Evolutionary conservation across 2,797 vertebrate genomes (phyloP), one percentile per base, ranked within the genome.

Genomic region (Passerculus sandwichensis): DNA sequence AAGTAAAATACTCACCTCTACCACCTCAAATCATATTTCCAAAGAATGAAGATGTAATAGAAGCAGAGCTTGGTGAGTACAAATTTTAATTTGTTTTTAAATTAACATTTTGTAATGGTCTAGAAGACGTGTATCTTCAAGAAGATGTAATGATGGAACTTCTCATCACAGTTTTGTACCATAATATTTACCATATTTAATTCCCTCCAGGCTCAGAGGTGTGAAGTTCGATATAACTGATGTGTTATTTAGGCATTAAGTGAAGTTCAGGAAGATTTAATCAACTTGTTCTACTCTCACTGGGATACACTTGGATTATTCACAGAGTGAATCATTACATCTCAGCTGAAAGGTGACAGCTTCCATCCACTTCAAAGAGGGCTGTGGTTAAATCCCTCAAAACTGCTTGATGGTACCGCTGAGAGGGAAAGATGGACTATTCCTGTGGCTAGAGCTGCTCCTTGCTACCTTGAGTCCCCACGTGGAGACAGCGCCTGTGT

Each of bases 21-120:
- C 47, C 65, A 29, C 89, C 91, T 85, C 59, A 88, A 30, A 95
- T 97, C 86, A 65, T 92, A 83, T 95, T 87, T 91, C 97, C 97
- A 70, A 93, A 69, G 66, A 48, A 95, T 42, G 74, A 89, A 44
- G 81, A 57, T 21, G 47, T 93, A 74, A 47, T 94, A 87, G 71
- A 95, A 91, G 85, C 85, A 42, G 91, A 95, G 15, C 91, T 96
- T 76, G 96, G 96, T 97, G 91, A 91, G 97, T 95, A 74, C 3
- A 21, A 34, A 27, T 12, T 74, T 80, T 56, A 56, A 48, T 84
- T 56, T 83, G 6, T n/a, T 89, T 78, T 84, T n/a, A 60, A 86
- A 84, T 57, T 56, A 72, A 29, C 3, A 11, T 64, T 78, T 79
- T 62, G 15, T 69, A 32, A 2, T 66, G 19, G 23, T 9, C 12